A percentile compares a stretch with the other conserved stretches of the same genome.
phyloP scores from a whole-genome alignment of 2,113 vertebrate genomes.

The Salvelinus alpinus region DNA sequence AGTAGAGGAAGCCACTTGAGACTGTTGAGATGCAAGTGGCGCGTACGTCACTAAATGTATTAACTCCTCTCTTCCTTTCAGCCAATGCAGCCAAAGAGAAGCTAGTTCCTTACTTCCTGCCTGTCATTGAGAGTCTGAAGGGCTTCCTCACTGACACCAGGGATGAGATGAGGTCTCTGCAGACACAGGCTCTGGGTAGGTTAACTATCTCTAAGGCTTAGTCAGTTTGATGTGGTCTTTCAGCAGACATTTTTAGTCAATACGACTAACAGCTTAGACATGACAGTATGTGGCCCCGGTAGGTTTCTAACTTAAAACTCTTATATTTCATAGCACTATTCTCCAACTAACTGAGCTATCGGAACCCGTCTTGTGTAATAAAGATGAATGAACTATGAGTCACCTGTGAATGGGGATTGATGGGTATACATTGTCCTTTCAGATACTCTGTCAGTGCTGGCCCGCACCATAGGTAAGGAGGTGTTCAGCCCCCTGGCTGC shows the following conservation, averaged over 20 bases:
- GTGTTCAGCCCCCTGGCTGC: slow-evolving; percentile 81
- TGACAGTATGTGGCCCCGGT: not conserved
- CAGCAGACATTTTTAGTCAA: not conserved
- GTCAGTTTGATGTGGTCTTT: not conserved
- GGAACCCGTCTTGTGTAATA: not conserved
- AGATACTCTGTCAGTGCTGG: slow-evolving; percentile 85
- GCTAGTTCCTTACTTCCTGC: slow-evolving; percentile 82
- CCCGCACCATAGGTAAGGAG: slow-evolving; percentile 79
- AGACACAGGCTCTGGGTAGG: slow-evolving; percentile 85
- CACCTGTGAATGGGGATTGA: not conserved
- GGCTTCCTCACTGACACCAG: slow-evolving; percentile 77
- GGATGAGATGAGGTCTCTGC: slow-evolving; percentile 81
- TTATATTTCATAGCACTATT: not conserved
- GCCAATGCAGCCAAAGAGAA: slow-evolving; percentile 84
- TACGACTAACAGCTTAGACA: not conserved
- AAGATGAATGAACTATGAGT: not conserved
- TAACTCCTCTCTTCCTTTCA: slow-evolving; percentile 37
- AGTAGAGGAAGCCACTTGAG: not conserved
- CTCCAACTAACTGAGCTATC: slow-evolving; percentile 68
- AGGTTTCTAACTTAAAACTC: not conserved
- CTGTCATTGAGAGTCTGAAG: slow-evolving; percentile 81
- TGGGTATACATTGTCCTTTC: not conserved
- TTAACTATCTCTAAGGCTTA: slow-evolving; percentile 1
- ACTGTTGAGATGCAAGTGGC: not conserved
- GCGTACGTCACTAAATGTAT: not conserved